Base-by-base conservation (phyloP, 2,888 invertebrate genomes). In the Congeria kusceri region DNA sequence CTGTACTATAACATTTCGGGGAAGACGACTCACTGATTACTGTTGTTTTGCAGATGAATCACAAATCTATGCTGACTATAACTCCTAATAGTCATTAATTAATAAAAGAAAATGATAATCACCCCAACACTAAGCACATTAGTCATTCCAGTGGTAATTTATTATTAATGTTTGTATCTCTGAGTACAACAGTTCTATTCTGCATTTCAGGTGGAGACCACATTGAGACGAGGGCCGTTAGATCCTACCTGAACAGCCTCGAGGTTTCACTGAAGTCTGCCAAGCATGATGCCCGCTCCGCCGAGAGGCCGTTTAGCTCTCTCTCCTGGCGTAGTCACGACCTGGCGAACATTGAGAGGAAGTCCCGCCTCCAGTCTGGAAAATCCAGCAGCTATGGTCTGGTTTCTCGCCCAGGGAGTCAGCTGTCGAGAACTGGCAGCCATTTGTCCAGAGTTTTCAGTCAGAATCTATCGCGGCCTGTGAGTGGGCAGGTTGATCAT, bases 311-410 rank as follows among this genome's bases (percentile, higher is more conserved):
- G 0, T 88, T 76, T 77, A 91, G 90, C 70, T 84, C 82, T 25
- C 79, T 91, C 47, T 84, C 88, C 13, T 89, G 88, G 86, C 83
- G 87, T 44, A 88, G 89, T 27, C 83, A 85, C 57, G 91, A 90
- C 44, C 79, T 90, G 7, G 77, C 81, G 13, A 84, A 87, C 25
- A 53, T 88, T 47, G 86, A 85, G 44, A 67, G 72, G 44, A 80
- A 77, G 57, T 78, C 85, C 29, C 65, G 65, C 29, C 66, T 77
- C 23, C 80, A 83, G 59, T 83, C 83, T 11, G 73, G 76, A 2
- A 71, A 77, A 63, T 80, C 84, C 18, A 78, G 83, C 32, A 62
- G 70, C 5, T 70, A 64, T 53, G 78, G 76, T 20, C 76, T 75
- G 11, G 62, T 63, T 7, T 80, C 84, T 13, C 68, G 85, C 5